Evolutionary conservation across 2,888 invertebrate genomes (phyloP).

Genomic region (Pycnomerus fuliginosus): DNA sequence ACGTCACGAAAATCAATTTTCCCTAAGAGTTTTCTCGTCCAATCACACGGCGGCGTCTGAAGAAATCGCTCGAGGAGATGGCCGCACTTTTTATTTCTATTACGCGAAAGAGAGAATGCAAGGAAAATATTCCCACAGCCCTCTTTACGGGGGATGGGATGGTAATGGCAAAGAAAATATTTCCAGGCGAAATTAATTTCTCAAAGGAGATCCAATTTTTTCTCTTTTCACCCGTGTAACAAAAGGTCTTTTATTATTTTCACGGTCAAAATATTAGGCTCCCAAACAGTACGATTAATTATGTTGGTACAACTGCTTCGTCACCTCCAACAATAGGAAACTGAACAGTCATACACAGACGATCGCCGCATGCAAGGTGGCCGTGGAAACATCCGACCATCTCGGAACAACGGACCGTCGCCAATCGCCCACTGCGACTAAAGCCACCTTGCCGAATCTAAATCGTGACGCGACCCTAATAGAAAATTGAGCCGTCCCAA

Average conservation of each 20-base stretch:
- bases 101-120: too few species aligned
- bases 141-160: slow-evolving; percentile 25
- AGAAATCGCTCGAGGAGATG: slow-evolving; percentile 37
- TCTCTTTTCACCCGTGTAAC: too few species aligned
- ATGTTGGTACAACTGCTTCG: slow-evolving; percentile 31
- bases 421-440: slow-evolving; percentile 28
- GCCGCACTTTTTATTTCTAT: slow-evolving; percentile 35
- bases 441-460: slow-evolving; percentile 20
- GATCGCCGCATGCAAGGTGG: slow-evolving; percentile 22
- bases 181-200: slow-evolving; percentile 11
- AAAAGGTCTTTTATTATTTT: slow-evolving; percentile 20
- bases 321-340: slow-evolving; percentile 31
- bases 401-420: slow-evolving; percentile 28
- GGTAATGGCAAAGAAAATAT: slow-evolving; percentile 21
- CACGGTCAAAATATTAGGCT: slow-evolving; percentile 22
- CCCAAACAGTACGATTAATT: slow-evolving; percentile 25
- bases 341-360: slow-evolving; percentile 23
- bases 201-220: too few species aligned
- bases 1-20: slow-evolving; percentile 47
- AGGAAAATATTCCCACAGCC: slow-evolving; percentile 34
- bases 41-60: slow-evolving; percentile 34
- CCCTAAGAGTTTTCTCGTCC: slow-evolving; percentile 34
- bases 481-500: too few species aligned
- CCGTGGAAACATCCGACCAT: slow-evolving; percentile 24
- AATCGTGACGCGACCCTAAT: slow-evolving; percentile 6